Evolutionary conservation across 2,888 invertebrate genomes (phyloP), one percentile per base, ranked within the genome.

Genomic region (Eupithecia insigniata): DNA sequence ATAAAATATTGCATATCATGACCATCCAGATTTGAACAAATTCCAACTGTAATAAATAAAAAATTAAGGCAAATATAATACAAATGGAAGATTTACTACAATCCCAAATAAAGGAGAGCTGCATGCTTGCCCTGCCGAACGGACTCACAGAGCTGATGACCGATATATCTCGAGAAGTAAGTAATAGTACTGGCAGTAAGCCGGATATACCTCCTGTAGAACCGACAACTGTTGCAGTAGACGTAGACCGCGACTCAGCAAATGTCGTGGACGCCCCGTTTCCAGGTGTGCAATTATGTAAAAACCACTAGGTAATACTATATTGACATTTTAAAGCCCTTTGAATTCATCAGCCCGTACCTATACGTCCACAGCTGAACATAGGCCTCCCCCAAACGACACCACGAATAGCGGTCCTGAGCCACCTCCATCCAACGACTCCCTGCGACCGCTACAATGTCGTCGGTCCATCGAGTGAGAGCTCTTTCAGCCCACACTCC

Each of bases 101-200:
- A 60, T 79, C 84, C 1, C 89, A 90, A 78, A 88, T 90, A 69
- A 75, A 75, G 2, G 83, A 86, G 0, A 85, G 80, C 51, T 89
- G 89, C 61, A 85, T 78, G 12, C 72, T 92, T 10, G 86, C 87
- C 8, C 85, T 96, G 32, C 97, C 97, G 0, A 95, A 96, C 70
- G 97, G 97, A 0, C 87, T 97, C 5, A 92, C 94, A 8, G 97
- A 97, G 82, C 87, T 97, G 62, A 96, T 97, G 92, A 92, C 95
- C 64, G 97, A 97, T 85, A 96, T 97, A 76, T 95, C 96, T 0
- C 95, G 97, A 76, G 97, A 97, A 91, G 96, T 96, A 86, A 79
- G 82, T 81, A 16, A 26, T 0, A n/a, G 55, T 58, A 58, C 28
- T 58, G 22, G 22, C n/a, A 14, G 8, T n/a, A 43, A n/a, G 43